Percentiles rank a stretch among this genome's conserved stretches.
phyloP scores from a whole-genome alignment of 64 coral and sea anemone species.

The Porites australiensis region DNA sequence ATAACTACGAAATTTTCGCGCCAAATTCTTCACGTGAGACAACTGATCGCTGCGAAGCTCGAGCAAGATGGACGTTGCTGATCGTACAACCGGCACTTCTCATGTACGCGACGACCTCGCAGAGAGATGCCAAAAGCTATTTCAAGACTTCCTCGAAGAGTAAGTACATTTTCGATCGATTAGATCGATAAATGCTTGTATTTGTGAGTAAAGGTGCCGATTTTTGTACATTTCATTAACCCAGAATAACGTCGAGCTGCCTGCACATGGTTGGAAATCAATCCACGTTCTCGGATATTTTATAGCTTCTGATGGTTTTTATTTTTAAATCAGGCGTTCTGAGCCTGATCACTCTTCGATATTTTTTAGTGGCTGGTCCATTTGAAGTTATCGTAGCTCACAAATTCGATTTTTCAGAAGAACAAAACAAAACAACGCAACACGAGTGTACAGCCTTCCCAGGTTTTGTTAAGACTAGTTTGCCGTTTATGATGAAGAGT shows the following conservation, averaged over 20 bases:
- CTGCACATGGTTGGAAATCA: slow-evolving; percentile 3
- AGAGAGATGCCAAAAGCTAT: slow-evolving; percentile 98
- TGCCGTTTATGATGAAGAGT: no score
- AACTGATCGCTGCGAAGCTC: background rate
- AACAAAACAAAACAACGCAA: no score
- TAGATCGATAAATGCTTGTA: background rate
- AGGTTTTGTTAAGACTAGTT: no score
- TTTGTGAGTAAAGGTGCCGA: background rate
- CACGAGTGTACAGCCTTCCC: no score
- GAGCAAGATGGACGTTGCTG: slow-evolving; percentile 92
- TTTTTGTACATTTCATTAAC: background rate
- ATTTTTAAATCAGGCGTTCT: background rate
- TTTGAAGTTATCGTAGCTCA: no score
- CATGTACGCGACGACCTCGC: slow-evolving; percentile 94
- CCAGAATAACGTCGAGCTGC: background rate
- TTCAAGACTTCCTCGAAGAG: slow-evolving; percentile 99
- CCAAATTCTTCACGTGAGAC: slow-evolving; percentile 90
- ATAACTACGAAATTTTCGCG: slow-evolving; percentile 83
- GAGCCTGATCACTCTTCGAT: no score
- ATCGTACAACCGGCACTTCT: slow-evolving; percentile 90
- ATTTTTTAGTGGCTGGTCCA: no score
- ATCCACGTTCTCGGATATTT: no score
- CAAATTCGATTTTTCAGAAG: no score
- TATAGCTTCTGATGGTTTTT: background rate
- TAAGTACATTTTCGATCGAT: slow-evolving; percentile 56